Base-by-base conservation (phyloP, 2,113 vertebrate species). In the Raphicerus campestris region DNA sequence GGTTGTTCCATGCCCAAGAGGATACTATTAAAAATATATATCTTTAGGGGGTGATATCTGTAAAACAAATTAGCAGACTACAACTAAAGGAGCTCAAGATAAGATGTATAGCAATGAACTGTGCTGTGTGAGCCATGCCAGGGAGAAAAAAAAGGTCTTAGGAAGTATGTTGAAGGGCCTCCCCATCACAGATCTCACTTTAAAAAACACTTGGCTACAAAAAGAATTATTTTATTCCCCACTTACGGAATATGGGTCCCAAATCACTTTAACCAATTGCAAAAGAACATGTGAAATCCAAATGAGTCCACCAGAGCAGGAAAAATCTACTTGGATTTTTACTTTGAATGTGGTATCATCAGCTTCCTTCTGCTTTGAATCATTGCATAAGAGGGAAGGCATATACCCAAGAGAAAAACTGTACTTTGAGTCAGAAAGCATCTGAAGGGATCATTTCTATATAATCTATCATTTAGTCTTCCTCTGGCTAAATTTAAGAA, bases 401-500 rank as follows among this genome's bases (percentile, higher is more conserved):
- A 81, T 91, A 58, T 22, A 58, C 73, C 58, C 45, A 93, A 88
- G 66, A 87, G 61, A 92, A 97, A 95, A 96, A 58, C 45, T 42
- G 22, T 82, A 22, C 47, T 92, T 92, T 94, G 91, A 98, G 28
- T 89, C 87, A 82, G 77, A 96, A 90, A 91, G 15, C 26, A 84
- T 56, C 81, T n/a, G 95, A 98, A 47, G 86, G 93, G 66, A 56
- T 4, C 53, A 32, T 77, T 93, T 92, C 78, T 87, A 28, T 77
- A 49, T 84, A 95, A 97, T 97, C 81, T 96, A 39, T 92, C 32
- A 70, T 87, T 73, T 92, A 32, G 39, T 70, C 95, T 98, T 97
- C 45, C 85, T 96, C 53, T 55, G 87, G 28, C 89, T 97, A 93
- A 85, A 97, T 98, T 97, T 96, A 98, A 98, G 87, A 47, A 84